phyloP scores from a whole-genome alignment of 2,797 vertebrate genomes.

The Gallinago solitaria region DNA sequence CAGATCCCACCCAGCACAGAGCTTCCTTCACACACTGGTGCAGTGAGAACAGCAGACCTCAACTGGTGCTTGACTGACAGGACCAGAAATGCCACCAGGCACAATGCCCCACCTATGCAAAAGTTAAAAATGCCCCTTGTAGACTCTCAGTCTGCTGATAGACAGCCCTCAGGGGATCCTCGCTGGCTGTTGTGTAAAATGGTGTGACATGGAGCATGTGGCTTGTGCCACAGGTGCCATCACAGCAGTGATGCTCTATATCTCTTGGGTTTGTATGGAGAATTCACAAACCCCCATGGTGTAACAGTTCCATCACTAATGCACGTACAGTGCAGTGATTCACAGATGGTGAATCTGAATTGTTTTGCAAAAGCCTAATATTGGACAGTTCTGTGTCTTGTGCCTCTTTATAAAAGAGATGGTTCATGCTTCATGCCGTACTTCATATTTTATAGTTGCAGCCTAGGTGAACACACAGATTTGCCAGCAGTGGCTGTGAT shows the following conservation, averaged over 20 bases:
- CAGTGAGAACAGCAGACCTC: not conserved
- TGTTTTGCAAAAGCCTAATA: not conserved
- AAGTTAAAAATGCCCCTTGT: accelerated
- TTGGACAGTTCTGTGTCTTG: not conserved
- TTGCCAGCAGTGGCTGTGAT: not conserved
- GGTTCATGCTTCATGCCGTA: not conserved
- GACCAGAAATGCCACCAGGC: not conserved
- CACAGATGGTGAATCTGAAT: not conserved
- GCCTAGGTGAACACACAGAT: not conserved
- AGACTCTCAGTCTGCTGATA: not conserved
- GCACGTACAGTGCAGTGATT: accelerated
- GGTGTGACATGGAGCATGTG: accelerated
- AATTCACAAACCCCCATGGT: not conserved
- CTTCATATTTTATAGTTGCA: not conserved
- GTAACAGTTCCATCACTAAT: not conserved
- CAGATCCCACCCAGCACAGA: not conserved
- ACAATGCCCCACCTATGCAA: too few relatives aligned
- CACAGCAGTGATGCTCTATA: not conserved
- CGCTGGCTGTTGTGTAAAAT: accelerated
- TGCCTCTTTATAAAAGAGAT: not conserved
- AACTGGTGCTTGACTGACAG: not conserved
- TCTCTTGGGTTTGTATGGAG: not conserved
- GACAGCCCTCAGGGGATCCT: not conserved
- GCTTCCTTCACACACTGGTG: not conserved
- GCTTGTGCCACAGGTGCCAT: not conserved